Conservation (phyloP, 1,140 invertebrate genomes). For the Megalopta genalis region DNA sequence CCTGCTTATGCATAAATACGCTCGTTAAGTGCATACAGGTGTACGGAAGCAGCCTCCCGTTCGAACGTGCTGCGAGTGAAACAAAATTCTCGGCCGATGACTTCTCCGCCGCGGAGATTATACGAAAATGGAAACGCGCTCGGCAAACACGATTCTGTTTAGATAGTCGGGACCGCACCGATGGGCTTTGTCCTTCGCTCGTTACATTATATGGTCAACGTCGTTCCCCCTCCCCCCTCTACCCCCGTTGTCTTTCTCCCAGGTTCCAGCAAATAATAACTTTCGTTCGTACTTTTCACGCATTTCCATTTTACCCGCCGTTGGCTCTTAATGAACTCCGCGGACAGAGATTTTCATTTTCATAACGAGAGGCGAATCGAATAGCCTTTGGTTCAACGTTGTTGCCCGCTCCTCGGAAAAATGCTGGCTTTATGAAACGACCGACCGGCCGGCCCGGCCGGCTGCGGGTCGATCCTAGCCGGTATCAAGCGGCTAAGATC, state of each 20-base stretch:
- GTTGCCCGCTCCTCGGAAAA: background rate
- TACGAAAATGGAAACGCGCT: too few species aligned
- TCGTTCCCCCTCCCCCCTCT: too few species aligned
- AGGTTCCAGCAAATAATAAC: background rate
- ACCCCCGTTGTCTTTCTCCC: too few species aligned
- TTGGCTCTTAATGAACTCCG: constrained; percentile 1
- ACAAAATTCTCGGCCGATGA: too few species aligned
- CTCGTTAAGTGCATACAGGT: background rate
- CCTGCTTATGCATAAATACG: background rate
- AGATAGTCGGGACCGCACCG: too few species aligned
- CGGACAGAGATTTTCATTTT: constrained; percentile 3
- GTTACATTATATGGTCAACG: too few species aligned
- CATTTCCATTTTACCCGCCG: background rate
- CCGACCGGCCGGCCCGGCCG: background rate
- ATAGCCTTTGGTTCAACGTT: background rate
- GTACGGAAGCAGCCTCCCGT: background rate
- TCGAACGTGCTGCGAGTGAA: too few species aligned
- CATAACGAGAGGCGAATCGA: background rate
- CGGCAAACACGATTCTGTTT: too few species aligned
- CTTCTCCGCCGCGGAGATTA: too few species aligned
- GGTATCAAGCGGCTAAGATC: background rate
- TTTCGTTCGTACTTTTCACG: background rate
- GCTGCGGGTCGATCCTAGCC: too few species aligned
- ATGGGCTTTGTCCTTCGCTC: too few species aligned
- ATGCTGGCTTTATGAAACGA: background rate